A percentile compares a stretch with the other conserved stretches of the same genome.
These are phyloP conservation scores for Anguilla marmorata DNA, from an alignment of 2,797 vertebrate species.

Conservation along the genomic window DNA sequence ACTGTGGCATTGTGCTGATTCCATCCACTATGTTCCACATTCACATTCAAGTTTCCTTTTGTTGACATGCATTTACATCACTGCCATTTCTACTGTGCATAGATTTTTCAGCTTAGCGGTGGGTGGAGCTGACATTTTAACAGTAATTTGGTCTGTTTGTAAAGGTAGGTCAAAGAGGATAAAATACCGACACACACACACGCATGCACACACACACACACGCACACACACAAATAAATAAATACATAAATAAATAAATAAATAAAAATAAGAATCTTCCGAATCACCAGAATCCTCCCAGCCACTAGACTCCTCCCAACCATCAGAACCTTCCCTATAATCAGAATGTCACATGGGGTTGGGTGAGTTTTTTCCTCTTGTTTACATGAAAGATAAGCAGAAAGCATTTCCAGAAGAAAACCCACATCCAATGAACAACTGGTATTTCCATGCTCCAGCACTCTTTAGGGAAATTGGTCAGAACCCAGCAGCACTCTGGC, in stretches of 20 bases:
- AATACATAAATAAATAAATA: no score
- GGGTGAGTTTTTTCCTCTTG: not conserved
- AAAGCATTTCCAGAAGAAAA: conserved; percentile 11
- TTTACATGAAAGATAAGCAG: not conserved
- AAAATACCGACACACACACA: no score
- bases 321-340: not conserved
- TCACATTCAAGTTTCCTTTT: not conserved
- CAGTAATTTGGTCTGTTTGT: not conserved
- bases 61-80: not conserved
- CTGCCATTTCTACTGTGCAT: not conserved
- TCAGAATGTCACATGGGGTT: not conserved
- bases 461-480: not conserved
- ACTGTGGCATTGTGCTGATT: not conserved
- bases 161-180: not conserved
- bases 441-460: conserved; percentile 24
- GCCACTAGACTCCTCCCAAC: not conserved
- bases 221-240: no score
- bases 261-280: no score
- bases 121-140: not conserved
- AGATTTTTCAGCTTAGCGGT: not conserved
- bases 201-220: no score
- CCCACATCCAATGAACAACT: not conserved
- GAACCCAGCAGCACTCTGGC: not conserved
- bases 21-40: not conserved
- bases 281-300: no score